Conservation (phyloP, 2,888 invertebrate species). For the Drosophila rubida region DNA sequence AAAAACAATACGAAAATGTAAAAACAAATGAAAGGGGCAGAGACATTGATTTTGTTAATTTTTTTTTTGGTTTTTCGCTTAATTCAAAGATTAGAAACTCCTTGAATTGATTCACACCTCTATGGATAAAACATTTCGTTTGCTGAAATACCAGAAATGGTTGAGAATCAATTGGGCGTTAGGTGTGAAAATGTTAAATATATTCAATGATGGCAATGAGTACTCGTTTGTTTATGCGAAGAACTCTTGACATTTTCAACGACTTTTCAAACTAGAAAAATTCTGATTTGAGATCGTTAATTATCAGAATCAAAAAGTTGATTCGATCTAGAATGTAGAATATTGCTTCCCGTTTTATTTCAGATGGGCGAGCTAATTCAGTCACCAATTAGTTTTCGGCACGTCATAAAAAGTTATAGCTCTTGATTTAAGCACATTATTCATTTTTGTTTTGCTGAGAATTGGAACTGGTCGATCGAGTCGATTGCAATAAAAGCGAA, state of each 20-base stretch:
- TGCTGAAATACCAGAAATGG: constrained; percentile 3
- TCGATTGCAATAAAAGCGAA: constrained; percentile 33
- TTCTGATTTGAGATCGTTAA: neutral
- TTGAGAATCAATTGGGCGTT: constrained; percentile 19
- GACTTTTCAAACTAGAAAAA: neutral
- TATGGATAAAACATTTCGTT: constrained; percentile 6
- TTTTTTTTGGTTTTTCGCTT: neutral
- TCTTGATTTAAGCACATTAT: constrained; percentile 44
- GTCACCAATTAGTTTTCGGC: constrained; percentile 69
- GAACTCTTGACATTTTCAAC: constrained; percentile 3
- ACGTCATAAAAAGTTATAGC: constrained; percentile 64
- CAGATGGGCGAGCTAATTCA: constrained; percentile 18
- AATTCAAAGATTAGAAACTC: constrained; percentile 5
- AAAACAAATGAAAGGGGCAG: constrained; percentile 16
- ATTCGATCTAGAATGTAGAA: constrained; percentile 11
- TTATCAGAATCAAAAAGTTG: constrained; percentile 1
- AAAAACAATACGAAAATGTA: constrained; percentile 28
- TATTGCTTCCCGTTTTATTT: constrained; percentile 33
- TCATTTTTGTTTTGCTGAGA: constrained; percentile 26
- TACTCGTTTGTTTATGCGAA: neutral
- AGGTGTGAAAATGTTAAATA: constrained; percentile 27
- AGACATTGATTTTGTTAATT: neutral
- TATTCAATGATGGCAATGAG: neutral
- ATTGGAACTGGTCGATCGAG: constrained; percentile 41
- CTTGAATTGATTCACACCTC: constrained; percentile 33